These are phyloP conservation scores for Arothron firmamentum DNA, from an alignment of 2,113 vertebrate genomes.

Conservation along the genomic window DNA sequence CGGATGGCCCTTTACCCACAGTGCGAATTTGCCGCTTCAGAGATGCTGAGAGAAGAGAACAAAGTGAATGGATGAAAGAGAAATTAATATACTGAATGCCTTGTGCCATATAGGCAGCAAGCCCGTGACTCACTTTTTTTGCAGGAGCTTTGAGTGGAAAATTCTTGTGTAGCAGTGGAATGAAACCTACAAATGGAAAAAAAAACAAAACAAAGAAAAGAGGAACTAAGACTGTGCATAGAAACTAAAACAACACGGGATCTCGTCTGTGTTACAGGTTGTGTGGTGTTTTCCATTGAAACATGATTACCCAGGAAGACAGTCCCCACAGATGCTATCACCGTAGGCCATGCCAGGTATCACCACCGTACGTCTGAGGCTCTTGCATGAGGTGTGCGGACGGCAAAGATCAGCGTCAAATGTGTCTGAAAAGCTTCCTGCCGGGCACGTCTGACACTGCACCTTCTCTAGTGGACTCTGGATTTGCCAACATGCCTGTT, in stretches of 20 bases:
- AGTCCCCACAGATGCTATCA: slow-evolving; percentile 80
- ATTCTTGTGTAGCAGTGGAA: slow-evolving; percentile 10
- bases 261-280: background rate
- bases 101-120: background rate
- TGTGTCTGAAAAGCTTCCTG: slow-evolving; percentile 79
- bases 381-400: slow-evolving; percentile 73
- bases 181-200: slow-evolving; percentile 51
- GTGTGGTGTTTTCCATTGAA: background rate
- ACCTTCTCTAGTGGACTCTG: slow-evolving; percentile 51
- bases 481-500: slow-evolving; percentile 68
- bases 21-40: slow-evolving; percentile 56
- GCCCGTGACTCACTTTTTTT: slow-evolving; percentile 44
- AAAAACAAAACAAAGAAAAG: slow-evolving; percentile 5
- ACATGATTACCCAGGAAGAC: slow-evolving; percentile 78
- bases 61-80: background rate
- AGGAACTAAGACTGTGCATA: background rate
- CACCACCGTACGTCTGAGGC: slow-evolving; percentile 62
- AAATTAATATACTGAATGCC: background rate
- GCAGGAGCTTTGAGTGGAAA: slow-evolving; percentile 44
- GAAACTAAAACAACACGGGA: no score
- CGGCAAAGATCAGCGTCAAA: slow-evolving; percentile 68
- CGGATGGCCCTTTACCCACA: slow-evolving; percentile 50
- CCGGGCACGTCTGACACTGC: slow-evolving; percentile 76
- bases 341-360: slow-evolving; percentile 59
- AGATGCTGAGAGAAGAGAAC: slow-evolving; percentile 6